Conservation (phyloP, 2,113 vertebrate genomes). For the Eulacestoma nigropectus region DNA sequence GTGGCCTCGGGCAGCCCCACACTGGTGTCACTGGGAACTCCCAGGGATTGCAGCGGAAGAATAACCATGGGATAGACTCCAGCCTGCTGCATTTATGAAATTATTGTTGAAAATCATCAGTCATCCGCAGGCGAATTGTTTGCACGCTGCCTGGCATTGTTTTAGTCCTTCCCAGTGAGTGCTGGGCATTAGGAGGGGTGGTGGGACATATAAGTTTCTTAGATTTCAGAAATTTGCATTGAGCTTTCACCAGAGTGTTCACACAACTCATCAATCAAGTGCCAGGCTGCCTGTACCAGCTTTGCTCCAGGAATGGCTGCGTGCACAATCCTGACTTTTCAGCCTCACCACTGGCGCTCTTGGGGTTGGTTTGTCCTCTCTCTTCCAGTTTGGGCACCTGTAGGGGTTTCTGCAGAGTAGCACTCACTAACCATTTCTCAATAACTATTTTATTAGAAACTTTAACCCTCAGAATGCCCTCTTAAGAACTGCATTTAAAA, state of each 20-base stretch:
- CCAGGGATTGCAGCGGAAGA: not conserved
- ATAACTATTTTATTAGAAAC: not conserved
- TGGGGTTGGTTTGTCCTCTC: not conserved
- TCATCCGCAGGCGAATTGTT: not conserved
- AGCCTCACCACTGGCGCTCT: not conserved
- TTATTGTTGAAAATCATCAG: conserved; percentile 22
- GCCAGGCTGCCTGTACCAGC: not conserved
- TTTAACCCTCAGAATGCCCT: not conserved
- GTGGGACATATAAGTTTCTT: rapidly evolving
- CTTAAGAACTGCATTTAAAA: not conserved
- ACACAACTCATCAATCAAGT: not conserved
- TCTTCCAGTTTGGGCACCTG: not conserved
- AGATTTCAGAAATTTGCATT: not conserved
- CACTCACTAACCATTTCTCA: not conserved
- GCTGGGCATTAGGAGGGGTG: not conserved
- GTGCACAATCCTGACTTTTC: rapidly evolving
- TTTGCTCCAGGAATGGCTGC: not conserved
- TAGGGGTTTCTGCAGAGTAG: not conserved
- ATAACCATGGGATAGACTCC: not conserved
- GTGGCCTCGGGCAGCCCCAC: not conserved
- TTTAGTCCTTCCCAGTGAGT: rapidly evolving
- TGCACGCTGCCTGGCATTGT: not conserved
- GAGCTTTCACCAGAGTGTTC: not conserved
- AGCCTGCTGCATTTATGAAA: not conserved
- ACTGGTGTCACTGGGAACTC: not conserved